Conservation (phyloP, 2,888 invertebrate species). For the Venusia cambrica region DNA sequence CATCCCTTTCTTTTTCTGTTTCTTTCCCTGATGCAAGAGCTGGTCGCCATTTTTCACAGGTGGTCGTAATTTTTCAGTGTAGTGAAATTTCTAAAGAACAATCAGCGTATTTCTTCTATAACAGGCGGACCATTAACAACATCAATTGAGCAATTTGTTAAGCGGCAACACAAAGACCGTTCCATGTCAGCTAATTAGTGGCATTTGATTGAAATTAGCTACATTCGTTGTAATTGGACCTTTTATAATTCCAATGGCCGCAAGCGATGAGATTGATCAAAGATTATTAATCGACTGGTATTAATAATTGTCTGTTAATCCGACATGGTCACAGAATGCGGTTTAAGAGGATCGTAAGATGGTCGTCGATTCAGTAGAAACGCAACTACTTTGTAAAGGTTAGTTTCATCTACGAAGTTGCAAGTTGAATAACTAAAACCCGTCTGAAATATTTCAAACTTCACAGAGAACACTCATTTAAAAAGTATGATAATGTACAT, state of each 20-base stretch:
- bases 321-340: conserved; percentile 26
- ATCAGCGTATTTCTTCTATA: too few relatives aligned
- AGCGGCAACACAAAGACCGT: conserved; percentile 66
- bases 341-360: conserved; percentile 30
- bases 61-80: too few relatives aligned
- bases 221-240: conserved; percentile 73
- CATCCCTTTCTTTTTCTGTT: too few relatives aligned
- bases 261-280: conserved; percentile 56
- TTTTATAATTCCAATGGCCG: conserved; percentile 60
- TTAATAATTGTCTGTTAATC: conserved; percentile 44
- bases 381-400: too few relatives aligned
- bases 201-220: conserved; percentile 77
- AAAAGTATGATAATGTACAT: too few relatives aligned
- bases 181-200: conserved; percentile 74
- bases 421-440: too few relatives aligned
- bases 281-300: conserved; percentile 58
- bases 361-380: background rate
- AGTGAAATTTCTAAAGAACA: too few relatives aligned
- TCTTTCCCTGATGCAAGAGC: too few relatives aligned
- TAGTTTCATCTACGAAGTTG: too few relatives aligned
- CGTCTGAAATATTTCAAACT: too few relatives aligned
- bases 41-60: too few relatives aligned
- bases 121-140: conserved; percentile 66
- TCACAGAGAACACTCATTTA: too few relatives aligned
- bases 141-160: conserved; percentile 75